phyloP scores from a whole-genome alignment of 2,113 vertebrate species.

The Chlorocebus sabaeus region DNA sequence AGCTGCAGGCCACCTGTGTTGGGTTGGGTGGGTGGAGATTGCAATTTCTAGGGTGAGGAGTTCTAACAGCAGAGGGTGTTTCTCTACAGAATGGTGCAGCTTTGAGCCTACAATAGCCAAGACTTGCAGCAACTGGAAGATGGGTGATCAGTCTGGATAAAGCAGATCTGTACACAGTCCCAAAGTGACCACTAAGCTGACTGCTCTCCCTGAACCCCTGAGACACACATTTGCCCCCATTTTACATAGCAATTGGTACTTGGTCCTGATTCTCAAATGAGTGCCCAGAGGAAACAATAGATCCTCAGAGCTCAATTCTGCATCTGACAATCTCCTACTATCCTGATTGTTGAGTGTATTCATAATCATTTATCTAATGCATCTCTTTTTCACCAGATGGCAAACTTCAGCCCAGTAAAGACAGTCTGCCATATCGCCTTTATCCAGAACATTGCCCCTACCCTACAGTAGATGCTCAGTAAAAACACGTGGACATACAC shows the following conservation, averaged over 20 bases:
- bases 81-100: not conserved
- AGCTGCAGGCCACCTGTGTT: not conserved
- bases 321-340: not conserved
- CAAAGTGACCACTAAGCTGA: not conserved
- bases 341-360: not conserved
- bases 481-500: not conserved
- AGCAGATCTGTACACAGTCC: not conserved
- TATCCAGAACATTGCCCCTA: too few relatives aligned
- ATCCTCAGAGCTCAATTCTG: not conserved
- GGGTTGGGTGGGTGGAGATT: too few relatives aligned
- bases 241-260: not conserved
- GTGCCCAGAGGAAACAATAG: not conserved
- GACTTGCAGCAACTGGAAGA: too few relatives aligned
- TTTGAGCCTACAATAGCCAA: not conserved
- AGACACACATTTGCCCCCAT: not conserved
- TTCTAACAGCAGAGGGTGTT: not conserved
- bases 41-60: rapidly evolving
- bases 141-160: rapidly evolving
- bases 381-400: not conserved
- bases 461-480: not conserved
- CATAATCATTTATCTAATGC: too few relatives aligned
- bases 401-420: not conserved
- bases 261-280: not conserved
- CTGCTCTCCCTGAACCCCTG: too few relatives aligned
- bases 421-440: not conserved